Base-by-base conservation (phyloP, 2,888 invertebrate species). In the Myathropa florea region DNA sequence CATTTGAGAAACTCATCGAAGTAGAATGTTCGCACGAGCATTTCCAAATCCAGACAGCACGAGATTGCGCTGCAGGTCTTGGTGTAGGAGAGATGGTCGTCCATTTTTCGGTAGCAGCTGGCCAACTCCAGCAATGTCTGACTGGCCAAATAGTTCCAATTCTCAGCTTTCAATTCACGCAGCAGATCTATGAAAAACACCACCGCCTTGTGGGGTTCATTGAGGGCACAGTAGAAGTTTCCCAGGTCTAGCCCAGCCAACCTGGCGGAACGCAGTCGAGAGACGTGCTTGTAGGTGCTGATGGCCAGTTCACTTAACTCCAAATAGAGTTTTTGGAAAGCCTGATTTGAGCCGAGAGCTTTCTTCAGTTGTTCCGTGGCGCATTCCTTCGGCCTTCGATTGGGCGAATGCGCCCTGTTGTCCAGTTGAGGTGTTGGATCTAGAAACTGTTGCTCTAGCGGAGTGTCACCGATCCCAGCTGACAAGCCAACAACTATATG, bases 241-340 rank as follows among this genome's bases (percentile, higher is more conserved):
- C 98, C 98, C 65, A 99, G 93, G 90, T 98, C 97, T 53, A 96
- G 94, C 0, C 98, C 98, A 77, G 98, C 97, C 63, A 97, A 94
- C 57, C 98, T 95, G 0, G 98, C 98, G 72, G 97, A 98, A 91
- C 95, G 93, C 89, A 95, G 91, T 82, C 96, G 94, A 0, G 96
- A 96, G 88, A 98, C 98, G 93, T 98, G 98, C 91, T 99, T 99
- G 91, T 97, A 98, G 0, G 98, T 98, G 70, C 98, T 98, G 95
- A 98, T 98, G 0, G 98, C 98, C 87, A 98, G 93, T 92, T 99
- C 99, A 0, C 98, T 97, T 81, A 98, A 93, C 92, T 98, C 98
- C 94, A 98, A 93, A 91, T 98, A 99, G 89, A 97, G 96, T 91
- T 97, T 97, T 90, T 97, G 96, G 91, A 98, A 99, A 67, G 96